Conservation (phyloP, 1,140 invertebrate genomes). For the Euura lappo region DNA sequence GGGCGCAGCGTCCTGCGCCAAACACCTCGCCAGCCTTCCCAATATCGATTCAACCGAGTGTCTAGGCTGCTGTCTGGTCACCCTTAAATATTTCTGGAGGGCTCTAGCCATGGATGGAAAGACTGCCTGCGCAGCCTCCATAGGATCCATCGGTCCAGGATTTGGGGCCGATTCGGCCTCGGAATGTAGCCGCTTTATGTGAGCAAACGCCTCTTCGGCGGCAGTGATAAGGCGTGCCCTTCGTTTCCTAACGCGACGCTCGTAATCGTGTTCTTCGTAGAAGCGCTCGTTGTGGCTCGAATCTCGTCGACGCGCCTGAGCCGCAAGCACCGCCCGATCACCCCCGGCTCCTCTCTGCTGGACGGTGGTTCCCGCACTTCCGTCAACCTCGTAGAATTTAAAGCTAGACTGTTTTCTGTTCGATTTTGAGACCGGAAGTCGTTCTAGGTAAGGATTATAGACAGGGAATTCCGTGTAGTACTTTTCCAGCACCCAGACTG, state of each 20-base stretch:
- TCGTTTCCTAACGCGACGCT: conserved; percentile 89
- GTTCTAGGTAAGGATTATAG: conserved; percentile 95
- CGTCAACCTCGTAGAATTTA: conserved; percentile 97
- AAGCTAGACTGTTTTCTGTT: conserved; percentile 83
- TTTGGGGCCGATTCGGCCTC: conserved; percentile 62
- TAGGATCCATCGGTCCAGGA: conserved; percentile 81
- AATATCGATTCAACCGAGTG: conserved; percentile 93
- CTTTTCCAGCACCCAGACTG: conserved; percentile 90
- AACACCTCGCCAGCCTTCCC: conserved; percentile 85
- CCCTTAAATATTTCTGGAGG: conserved; percentile 94
- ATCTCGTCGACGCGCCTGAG: conserved; percentile 79
- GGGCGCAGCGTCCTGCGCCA: conserved; percentile 92
- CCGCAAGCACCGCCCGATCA: conserved; percentile 71
- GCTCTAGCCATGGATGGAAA: conserved; percentile 95
- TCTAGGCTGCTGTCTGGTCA: conserved; percentile 93
- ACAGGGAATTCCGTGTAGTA: conserved; percentile 97
- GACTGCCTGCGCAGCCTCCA: conserved; percentile 95
- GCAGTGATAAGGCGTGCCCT: conserved; percentile 88
- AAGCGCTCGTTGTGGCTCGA: conserved; percentile 95
- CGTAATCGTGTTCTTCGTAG: conserved; percentile 97
- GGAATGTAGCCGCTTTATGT: conserved; percentile 84
- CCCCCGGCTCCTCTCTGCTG: conserved; percentile 69
- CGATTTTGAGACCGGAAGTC: conserved; percentile 84
- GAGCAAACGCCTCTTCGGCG: conserved; percentile 96
- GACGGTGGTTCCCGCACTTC: conserved; percentile 72